Evolutionary conservation across 23 tunicate species (phyloP).

Genomic region (Corella eumyota): DNA sequence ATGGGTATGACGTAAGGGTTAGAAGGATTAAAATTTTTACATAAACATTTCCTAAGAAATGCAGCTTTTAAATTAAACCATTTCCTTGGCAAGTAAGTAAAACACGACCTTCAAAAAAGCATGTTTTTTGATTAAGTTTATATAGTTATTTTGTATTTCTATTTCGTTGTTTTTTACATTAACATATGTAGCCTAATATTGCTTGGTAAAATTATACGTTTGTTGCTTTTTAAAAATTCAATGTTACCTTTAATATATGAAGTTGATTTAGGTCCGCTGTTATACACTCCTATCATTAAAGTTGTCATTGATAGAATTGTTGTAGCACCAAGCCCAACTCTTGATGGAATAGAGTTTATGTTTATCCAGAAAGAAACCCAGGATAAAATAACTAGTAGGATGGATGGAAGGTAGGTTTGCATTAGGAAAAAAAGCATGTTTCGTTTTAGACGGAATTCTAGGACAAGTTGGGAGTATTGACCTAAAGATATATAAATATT

Average conservation of each 20-base stretch:
- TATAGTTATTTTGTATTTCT: too few species aligned
- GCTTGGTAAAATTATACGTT: too few species aligned
- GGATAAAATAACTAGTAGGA: constrained; percentile 33
- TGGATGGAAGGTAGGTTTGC: constrained; percentile 48
- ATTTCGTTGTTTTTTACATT: too few species aligned
- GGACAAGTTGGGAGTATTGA: constrained; percentile 32
- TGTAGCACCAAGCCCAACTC: constrained; percentile 46
- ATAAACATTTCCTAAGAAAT: neutral
- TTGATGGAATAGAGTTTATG: constrained; percentile 32
- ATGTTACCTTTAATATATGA: constrained; percentile 38
- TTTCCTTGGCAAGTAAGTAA: too few species aligned
- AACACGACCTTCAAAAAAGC: too few species aligned
- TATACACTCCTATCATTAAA: constrained; percentile 46
- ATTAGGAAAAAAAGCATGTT: constrained; percentile 34
- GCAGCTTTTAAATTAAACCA: neutral
- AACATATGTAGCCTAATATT: too few species aligned
- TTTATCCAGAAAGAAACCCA: constrained; percentile 66
- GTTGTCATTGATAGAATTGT: constrained; percentile 53
- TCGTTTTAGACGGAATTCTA: constrained; percentile 31
- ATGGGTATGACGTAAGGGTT: too few species aligned
- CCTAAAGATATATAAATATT: constrained; percentile 20
- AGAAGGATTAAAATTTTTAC: neutral
- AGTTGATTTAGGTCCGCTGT: constrained; percentile 44
- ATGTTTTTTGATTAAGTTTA: too few species aligned
- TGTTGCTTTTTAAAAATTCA: too few species aligned